phyloP scores from a whole-genome alignment of 2,797 vertebrate species.

The Thaleichthys pacificus region DNA sequence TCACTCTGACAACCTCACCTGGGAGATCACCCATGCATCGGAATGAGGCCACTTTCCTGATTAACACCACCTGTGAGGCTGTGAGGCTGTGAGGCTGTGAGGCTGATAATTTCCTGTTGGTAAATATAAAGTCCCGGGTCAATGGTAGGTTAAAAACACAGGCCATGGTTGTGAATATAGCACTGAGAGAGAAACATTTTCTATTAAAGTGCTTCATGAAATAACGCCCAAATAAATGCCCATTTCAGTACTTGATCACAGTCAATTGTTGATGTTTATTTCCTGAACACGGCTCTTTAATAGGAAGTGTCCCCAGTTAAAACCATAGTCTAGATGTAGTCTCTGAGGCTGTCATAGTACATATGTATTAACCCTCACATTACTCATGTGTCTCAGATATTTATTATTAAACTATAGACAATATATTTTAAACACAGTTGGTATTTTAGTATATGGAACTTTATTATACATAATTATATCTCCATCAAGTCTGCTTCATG shows the following conservation, averaged over 20 bases:
- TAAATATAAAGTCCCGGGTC: background rate
- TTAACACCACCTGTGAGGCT: background rate
- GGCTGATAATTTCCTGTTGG: background rate
- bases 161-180: background rate
- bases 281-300: background rate
- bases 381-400: background rate
- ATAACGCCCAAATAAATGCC: background rate
- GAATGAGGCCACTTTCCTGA: background rate
- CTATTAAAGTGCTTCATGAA: background rate
- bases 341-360: background rate
- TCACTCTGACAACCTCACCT: background rate
- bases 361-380: background rate
- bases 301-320: background rate
- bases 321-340: background rate
- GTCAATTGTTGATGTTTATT: background rate
- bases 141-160: background rate
- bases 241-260: no score
- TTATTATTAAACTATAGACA: background rate
- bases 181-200: background rate
- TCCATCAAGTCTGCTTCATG: no score
- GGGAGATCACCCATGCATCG: conserved; percentile 8
- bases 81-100: background rate
- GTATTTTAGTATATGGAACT: background rate
- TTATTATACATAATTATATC: background rate
- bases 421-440: background rate